Evolutionary conservation across 2,888 invertebrate species (phyloP).

Genomic region (Andrena chrysosceles): DNA sequence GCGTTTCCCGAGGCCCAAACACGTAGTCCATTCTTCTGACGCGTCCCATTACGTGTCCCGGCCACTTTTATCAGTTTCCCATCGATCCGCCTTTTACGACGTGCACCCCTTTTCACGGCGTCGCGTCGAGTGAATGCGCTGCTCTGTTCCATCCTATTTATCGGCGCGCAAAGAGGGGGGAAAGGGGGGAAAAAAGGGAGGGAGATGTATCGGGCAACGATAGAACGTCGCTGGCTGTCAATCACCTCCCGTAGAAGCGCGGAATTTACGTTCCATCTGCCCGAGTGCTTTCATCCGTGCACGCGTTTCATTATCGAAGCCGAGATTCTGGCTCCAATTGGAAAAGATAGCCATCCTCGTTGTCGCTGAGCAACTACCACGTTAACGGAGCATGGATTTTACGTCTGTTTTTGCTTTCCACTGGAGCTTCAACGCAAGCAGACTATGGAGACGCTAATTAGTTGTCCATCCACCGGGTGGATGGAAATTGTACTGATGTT

Average conservation of each 20-base stretch:
- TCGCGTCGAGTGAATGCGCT: slow-evolving; percentile 20
- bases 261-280: slow-evolving; percentile 37
- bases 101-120: slow-evolving; percentile 32
- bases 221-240: slow-evolving; percentile 54
- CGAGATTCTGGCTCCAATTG: slow-evolving; percentile 45
- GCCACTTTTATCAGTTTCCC: slow-evolving; percentile 39
- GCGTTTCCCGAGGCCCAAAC: background rate
- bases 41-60: slow-evolving; percentile 45
- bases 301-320: slow-evolving; percentile 52
- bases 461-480: background rate
- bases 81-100: slow-evolving; percentile 41
- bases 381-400: slow-evolving; percentile 9
- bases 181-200: too few species aligned
- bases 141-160: slow-evolving; percentile 38
- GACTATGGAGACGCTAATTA: slow-evolving; percentile 2
- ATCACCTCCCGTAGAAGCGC: slow-evolving; percentile 44
- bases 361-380: background rate
- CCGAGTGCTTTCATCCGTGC: slow-evolving; percentile 31
- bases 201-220: slow-evolving; percentile 5
- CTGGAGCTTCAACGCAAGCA: background rate
- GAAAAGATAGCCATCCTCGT: slow-evolving; percentile 21
- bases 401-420: background rate
- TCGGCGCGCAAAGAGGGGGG: background rate
- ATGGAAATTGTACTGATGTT: background rate
- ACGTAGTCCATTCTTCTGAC: slow-evolving; percentile 2